Evolutionary conservation across 2,797 vertebrate genomes (phyloP).

Genomic region (Sitta carolinensis): DNA sequence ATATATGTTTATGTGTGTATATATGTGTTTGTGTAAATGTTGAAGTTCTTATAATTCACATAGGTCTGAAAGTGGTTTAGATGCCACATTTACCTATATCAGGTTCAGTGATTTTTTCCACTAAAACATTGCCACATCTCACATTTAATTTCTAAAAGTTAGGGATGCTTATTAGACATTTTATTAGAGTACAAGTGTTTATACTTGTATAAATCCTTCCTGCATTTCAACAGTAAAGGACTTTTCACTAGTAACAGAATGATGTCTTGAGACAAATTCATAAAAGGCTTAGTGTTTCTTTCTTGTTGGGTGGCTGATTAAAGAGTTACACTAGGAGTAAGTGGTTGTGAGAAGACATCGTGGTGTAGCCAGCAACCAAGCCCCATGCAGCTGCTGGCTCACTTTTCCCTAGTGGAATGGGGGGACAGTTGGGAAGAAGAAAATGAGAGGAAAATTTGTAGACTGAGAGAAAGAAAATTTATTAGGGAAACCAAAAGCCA

Average conservation of each 20-base stretch:
- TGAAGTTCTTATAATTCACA: background rate
- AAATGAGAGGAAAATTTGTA: background rate
- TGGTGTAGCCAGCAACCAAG: background rate
- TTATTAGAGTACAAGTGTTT: background rate
- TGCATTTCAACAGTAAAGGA: background rate
- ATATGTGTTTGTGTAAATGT: background rate
- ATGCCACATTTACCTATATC: background rate
- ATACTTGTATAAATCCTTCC: background rate
- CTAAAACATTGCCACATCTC: background rate
- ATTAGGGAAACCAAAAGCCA: background rate
- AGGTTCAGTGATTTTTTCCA: background rate
- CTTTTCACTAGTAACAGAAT: background rate
- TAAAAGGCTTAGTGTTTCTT: background rate
- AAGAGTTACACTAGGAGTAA: background rate
- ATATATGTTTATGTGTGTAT: rapidly evolving
- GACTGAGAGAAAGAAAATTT: background rate
- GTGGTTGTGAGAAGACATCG: background rate
- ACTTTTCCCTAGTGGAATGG: background rate
- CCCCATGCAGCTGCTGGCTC: background rate
- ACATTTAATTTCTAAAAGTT: background rate
- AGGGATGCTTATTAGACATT: background rate
- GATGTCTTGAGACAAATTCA: background rate
- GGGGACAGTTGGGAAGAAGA: background rate
- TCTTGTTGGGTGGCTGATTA: background rate
- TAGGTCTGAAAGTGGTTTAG: background rate